Evolutionary conservation across 2,113 vertebrate species (phyloP), one percentile per base, ranked within the genome.

Genomic region (Mustela lutreola): DNA sequence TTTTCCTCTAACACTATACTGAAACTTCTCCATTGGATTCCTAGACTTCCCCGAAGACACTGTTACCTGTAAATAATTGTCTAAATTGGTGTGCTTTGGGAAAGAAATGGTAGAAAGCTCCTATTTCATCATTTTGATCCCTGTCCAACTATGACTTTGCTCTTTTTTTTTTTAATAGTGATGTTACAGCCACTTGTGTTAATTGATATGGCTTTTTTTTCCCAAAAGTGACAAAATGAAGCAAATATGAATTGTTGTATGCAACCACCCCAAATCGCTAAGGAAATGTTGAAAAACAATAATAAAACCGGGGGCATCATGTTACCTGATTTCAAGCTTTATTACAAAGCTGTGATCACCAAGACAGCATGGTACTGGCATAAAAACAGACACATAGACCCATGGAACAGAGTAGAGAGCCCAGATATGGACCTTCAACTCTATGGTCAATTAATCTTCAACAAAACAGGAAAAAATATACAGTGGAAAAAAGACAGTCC

Each of bases 141-240:
- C 78, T 60, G 26, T 75, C 6, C 76, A 73, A 62, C 14, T 63
- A n/a, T 95, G 45, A 83, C 18, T 81, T 65, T 50, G 15, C 5
- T 33, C 31, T 15, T 65, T 93, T 80, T 60, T 42, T 63, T 62
- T 89, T 10, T 0, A 60, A 62, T 83, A 63, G 45, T 90, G 19
- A 76, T 95, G 56, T 76, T 90, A 65, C 60, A 67, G 11, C 84
- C 28, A 84, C 21, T 83, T 63, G 7, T 78, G 42, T 31, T 67
- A 67, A 56, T 58, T 84, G 28, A 65, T 65, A 28, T 21, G n/a
- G 7, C 28, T 95, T 28, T 1, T 83, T 75, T 75, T 91, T 28
- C 50, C 36, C 9, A 63, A 62, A 89, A 81, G 42, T 75, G 56
- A 73, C 7, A 76, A 90, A 90, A 84, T 95, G 22, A 90, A 95